Evolutionary conservation across 2,797 vertebrate species (phyloP).

Genomic region (Lagorchestes hirsutus): DNA sequence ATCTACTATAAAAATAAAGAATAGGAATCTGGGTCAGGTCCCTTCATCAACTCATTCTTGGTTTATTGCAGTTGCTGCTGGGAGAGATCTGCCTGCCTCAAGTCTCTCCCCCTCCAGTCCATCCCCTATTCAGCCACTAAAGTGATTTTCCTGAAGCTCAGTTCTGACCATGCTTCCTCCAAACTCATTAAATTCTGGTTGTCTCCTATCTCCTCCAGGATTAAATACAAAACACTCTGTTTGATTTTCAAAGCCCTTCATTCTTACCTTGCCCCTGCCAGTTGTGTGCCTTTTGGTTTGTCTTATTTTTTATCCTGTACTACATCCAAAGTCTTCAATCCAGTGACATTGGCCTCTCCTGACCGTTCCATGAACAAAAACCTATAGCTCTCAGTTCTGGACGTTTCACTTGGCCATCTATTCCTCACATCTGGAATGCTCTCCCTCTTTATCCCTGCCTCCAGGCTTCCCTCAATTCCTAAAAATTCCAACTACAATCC

Average conservation of each 20-base stretch:
- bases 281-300: background rate
- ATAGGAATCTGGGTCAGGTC: background rate
- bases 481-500: background rate
- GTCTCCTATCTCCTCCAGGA: background rate
- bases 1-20: background rate
- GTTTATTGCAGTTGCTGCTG: background rate
- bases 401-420: background rate
- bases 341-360: background rate
- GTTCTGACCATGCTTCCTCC: background rate
- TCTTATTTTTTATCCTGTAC: background rate
- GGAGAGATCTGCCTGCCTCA: background rate
- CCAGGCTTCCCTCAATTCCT: background rate
- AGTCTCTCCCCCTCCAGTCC: background rate
- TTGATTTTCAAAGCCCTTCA: background rate
- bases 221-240: background rate
- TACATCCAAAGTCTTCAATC: background rate
- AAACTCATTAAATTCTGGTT: background rate
- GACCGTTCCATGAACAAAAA: background rate
- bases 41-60: background rate
- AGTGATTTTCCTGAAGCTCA: background rate
- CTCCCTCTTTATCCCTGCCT: background rate
- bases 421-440: background rate
- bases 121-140: background rate
- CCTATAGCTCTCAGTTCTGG: background rate
- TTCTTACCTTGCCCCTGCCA: fast-evolving